These are phyloP conservation scores for Chelon auratus DNA, from an alignment of 2,797 vertebrate genomes.

Conservation along the genomic window DNA sequence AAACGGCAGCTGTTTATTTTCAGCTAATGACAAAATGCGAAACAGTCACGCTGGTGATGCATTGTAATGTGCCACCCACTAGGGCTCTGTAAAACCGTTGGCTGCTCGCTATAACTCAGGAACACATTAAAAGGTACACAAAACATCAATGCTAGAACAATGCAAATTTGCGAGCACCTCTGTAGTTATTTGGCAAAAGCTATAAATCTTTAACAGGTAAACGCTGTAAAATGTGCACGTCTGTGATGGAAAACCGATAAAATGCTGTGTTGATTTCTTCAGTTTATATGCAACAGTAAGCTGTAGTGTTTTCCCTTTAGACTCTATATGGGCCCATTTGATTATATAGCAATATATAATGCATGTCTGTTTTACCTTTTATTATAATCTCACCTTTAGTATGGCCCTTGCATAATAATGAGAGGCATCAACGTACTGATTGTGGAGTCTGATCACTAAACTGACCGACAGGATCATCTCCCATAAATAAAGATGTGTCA, in stretches of 20 bases:
- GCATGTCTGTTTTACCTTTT: not conserved
- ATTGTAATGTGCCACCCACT: constrained; percentile 60
- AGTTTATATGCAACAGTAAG: not conserved
- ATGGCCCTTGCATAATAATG: not conserved
- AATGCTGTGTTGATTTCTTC: constrained; percentile 4
- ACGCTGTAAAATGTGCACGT: not conserved
- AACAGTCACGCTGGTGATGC: constrained; percentile 37
- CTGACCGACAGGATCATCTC: constrained; percentile 28
- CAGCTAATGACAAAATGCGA: constrained; percentile 57
- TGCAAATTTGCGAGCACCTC: constrained; percentile 24
- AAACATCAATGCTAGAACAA: constrained; percentile 44
- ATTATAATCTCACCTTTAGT: not conserved
- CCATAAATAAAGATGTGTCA: constrained; percentile 32
- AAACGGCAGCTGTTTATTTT: constrained; percentile 59
- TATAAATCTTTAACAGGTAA: constrained; percentile 13
- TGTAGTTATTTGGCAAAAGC: constrained; percentile 8
- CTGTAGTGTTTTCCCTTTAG: not conserved
- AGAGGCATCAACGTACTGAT: not conserved
- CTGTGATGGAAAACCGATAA: constrained; percentile 7
- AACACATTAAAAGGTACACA: constrained; percentile 21
- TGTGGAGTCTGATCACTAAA: constrained; percentile 22
- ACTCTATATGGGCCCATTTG: not conserved
- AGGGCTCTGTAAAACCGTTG: constrained; percentile 46
- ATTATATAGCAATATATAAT: not conserved
- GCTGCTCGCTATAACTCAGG: constrained; percentile 32